A percentile compares a stretch with the other conserved stretches of the same genome.
These are phyloP conservation scores for Babyrousa celebensis DNA, from an alignment of 2,797 vertebrate species.

Conservation along the genomic window DNA sequence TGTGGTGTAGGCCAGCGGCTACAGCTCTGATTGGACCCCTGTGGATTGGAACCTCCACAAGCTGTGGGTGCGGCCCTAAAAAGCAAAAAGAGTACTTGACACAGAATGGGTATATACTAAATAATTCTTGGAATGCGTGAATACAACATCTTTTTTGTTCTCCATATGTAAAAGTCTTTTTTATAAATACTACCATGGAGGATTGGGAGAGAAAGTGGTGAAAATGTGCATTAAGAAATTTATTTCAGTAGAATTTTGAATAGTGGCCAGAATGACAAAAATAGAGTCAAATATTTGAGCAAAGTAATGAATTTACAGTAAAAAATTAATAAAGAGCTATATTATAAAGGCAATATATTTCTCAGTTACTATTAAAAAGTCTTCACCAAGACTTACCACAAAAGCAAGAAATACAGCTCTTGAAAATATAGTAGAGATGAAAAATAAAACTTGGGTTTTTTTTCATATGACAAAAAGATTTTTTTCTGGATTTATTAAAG, in stretches of 20 bases:
- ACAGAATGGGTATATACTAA: slow-evolving; percentile 9
- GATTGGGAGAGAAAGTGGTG: not conserved
- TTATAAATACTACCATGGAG: slow-evolving; percentile 23
- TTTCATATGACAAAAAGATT: slow-evolving; percentile 40
- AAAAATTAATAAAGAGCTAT: slow-evolving; percentile 51
- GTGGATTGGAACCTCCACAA: too few species aligned
- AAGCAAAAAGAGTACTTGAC: not conserved
- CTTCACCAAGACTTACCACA: slow-evolving; percentile 31
- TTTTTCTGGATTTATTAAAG: slow-evolving; percentile 74
- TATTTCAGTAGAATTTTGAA: slow-evolving; percentile 45
- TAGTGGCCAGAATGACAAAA: slow-evolving; percentile 55
- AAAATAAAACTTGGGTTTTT: slow-evolving; percentile 79
- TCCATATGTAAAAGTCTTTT: not conserved
- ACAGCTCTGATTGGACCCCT: too few species aligned
- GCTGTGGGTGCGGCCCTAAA: too few species aligned
- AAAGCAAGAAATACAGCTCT: slow-evolving; percentile 61
- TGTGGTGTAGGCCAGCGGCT: too few species aligned
- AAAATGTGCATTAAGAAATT: slow-evolving; percentile 48
- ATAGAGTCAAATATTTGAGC: slow-evolving; percentile 29
- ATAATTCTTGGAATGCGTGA: slow-evolving; percentile 44
- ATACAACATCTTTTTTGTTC: slow-evolving; percentile 17
- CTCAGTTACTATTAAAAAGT: slow-evolving; percentile 67
- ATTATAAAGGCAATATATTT: slow-evolving; percentile 27
- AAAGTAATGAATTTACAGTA: slow-evolving; percentile 63
- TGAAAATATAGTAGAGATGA: slow-evolving; percentile 70